These are phyloP conservation scores for Wiebesia pumilae DNA, from an alignment of 1,140 invertebrate genomes.

Conservation along the genomic window DNA sequence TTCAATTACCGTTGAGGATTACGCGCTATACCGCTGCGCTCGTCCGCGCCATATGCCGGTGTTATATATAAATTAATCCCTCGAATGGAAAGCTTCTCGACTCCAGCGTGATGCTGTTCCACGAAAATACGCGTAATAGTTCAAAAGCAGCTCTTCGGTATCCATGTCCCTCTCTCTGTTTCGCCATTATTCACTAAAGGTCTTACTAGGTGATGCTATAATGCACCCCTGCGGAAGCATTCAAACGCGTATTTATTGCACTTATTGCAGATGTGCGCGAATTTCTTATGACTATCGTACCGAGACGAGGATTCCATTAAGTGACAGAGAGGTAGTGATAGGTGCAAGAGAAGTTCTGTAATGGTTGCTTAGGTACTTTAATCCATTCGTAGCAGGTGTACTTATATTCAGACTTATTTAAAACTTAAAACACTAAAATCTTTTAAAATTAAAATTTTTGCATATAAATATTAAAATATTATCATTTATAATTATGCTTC, in stretches of 20 bases:
- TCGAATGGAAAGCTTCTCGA: background rate
- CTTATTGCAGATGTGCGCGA: background rate
- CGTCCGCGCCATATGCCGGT: background rate
- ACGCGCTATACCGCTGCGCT: conserved; percentile 20
- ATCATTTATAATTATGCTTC: too few relatives aligned
- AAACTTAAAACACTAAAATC: too few relatives aligned
- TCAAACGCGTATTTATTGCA: background rate
- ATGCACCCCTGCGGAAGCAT: background rate
- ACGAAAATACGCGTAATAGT: background rate
- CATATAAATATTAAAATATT: too few relatives aligned
- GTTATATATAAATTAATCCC: conserved; percentile 28
- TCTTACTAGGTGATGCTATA: background rate
- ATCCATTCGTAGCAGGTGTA: too few relatives aligned
- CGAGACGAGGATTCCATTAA: background rate
- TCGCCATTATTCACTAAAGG: too few relatives aligned
- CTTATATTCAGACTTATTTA: too few relatives aligned
- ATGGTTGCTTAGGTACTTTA: background rate
- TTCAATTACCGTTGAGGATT: conserved; percentile 66
- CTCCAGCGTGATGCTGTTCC: background rate
- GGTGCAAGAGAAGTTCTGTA: background rate
- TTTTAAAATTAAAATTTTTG: too few relatives aligned
- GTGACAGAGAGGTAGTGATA: background rate
- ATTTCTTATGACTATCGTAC: background rate
- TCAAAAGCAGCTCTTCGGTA: background rate
- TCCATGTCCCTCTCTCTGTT: background rate